phyloP scores from a whole-genome alignment of 2,888 invertebrate genomes.

The Philhelius pedissequus region DNA sequence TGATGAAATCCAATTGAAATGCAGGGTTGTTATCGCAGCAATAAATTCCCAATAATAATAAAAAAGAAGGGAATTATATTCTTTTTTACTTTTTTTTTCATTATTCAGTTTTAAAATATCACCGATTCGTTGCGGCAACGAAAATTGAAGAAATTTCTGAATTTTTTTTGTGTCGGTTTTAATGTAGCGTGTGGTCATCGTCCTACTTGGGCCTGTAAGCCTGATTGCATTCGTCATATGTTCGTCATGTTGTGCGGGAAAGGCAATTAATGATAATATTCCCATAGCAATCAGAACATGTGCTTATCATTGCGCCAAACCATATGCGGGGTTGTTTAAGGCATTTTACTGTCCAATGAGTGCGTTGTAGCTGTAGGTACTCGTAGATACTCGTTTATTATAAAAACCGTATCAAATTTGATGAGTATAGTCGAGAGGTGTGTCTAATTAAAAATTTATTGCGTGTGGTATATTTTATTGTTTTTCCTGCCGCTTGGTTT shows the following conservation, averaged over 20 bases:
- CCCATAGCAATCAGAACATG: constrained; percentile 59
- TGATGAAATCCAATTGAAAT: constrained; percentile 43
- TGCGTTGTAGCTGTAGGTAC: not conserved
- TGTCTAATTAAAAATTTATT: constrained; percentile 62
- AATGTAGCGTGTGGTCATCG: constrained; percentile 11
- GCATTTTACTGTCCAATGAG: not conserved
- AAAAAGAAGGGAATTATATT: not conserved
- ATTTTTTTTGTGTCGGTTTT: not conserved
- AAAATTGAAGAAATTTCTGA: not conserved
- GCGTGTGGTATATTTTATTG: constrained; percentile 24
- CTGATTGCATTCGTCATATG: constrained; percentile 1
- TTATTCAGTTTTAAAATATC: not conserved
- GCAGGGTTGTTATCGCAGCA: constrained; percentile 45
- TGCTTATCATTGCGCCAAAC: constrained; percentile 43
- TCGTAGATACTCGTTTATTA: not conserved
- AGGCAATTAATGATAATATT: constrained; percentile 39
- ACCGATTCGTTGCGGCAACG: constrained; percentile 1
- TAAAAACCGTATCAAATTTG: constrained; percentile 30
- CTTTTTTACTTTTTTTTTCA: not conserved
- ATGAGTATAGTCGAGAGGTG: constrained; percentile 46
- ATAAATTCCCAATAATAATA: constrained; percentile 60
- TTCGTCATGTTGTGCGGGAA: constrained; percentile 35
- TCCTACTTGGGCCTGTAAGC: not conserved
- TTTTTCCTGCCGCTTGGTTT: constrained; percentile 16
- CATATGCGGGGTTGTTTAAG: constrained; percentile 31